Evolutionary conservation across 1,140 invertebrate genomes (phyloP), one percentile per base, ranked within the genome.

Genomic region (Marisa cornuarietis): DNA sequence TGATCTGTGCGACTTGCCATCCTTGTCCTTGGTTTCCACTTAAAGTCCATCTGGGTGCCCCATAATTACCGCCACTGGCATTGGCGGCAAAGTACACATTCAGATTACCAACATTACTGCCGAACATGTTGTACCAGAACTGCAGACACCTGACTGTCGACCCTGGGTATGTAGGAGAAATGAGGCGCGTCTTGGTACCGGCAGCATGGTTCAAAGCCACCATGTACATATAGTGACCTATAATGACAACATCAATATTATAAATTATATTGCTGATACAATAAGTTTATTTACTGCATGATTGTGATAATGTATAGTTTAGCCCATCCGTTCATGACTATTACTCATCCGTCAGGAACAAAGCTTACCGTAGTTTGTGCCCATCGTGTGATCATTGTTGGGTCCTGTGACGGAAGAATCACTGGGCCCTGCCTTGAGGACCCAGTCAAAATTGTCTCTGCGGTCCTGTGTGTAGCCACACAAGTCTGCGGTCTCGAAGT

Each of bases 381-480:
- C 85, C 76, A 86, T 86, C 5, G 88, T 90, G 81, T 90, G 89
- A 79, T 90, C 89, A 84, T 65, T 77, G 62, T 63, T 63, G 18
- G 87, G 88, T 20, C 88, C 89, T 54, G 88, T 89, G 61, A 18
- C 62, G 18, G 51, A 10, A 22, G 83, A 83, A 14, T n/a, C 54
- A 20, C 87, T 89, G 13, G 58, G 42, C 7, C 86, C 82, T 78
- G 61, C 73, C 42, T 82, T 80, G 42, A 83, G 68, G 31, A 86
- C 83, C 88, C 88, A 90, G 79, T 89, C 84, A 85, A 90, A 89
- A 52, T 79, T 80, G 73, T 88, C 89, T 4, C 91, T 92, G 0
- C 93, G 92, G 85, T 96, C 95, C 81, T 95, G 94, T 16, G 90
- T 93, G 94, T 95, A 96, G 66, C 94, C 94, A 82, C 95, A 96